These are phyloP conservation scores for Magallana ariakensis DNA, from an alignment of 1,140 invertebrate species.

Conservation along the genomic window DNA sequence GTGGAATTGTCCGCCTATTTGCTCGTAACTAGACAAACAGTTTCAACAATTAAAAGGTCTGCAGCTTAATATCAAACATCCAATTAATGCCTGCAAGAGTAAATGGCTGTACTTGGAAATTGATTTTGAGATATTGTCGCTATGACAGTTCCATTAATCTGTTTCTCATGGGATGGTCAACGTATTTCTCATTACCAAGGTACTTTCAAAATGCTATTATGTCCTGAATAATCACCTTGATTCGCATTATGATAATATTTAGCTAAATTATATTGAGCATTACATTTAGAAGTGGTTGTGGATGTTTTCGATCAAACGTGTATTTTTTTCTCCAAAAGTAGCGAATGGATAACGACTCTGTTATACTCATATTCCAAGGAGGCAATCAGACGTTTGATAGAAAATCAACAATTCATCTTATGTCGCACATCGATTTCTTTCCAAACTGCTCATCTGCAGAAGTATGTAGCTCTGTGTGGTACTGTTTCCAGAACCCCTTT, in stretches of 20 bases:
- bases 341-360: too few relatives aligned
- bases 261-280: too few relatives aligned
- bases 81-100: background rate
- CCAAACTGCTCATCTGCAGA: conserved; percentile 3
- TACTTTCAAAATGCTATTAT: too few relatives aligned
- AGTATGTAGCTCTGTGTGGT: background rate
- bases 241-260: too few relatives aligned
- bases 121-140: background rate
- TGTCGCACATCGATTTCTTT: background rate
- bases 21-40: background rate
- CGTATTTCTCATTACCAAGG: too few relatives aligned
- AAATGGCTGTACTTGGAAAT: background rate
- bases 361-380: too few relatives aligned
- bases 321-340: too few relatives aligned
- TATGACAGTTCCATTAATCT: background rate
- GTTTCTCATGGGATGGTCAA: background rate
- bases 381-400: background rate
- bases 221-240: too few relatives aligned
- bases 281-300: too few relatives aligned
- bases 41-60: background rate
- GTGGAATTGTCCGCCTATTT: background rate
- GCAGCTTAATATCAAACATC: background rate
- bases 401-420: background rate
- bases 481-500: background rate
- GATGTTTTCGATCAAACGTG: too few relatives aligned